Conservation (phyloP, 2,113 vertebrate genomes). For the Baryphthengus martii region DNA sequence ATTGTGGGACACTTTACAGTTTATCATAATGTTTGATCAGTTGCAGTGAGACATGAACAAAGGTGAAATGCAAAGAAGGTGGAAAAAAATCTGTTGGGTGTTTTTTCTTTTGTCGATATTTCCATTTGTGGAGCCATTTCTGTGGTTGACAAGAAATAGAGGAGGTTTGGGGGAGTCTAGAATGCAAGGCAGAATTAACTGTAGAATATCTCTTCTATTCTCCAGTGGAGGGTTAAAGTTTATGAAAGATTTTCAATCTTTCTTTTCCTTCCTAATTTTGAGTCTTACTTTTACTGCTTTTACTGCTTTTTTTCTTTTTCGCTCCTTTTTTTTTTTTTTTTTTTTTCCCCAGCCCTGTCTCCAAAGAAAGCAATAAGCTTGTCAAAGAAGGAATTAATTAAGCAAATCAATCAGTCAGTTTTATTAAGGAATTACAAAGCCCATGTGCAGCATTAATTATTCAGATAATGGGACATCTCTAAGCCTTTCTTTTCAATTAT, state of each 20-base stretch:
- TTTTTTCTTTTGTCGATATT: not conserved
- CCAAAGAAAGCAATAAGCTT: conserved; percentile 77
- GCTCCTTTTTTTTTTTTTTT: not conserved
- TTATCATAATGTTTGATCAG: conserved; percentile 56
- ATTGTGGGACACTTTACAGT: not conserved
- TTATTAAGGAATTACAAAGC: conserved; percentile 85
- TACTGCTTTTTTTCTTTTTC: not conserved
- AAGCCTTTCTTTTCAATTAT: conserved; percentile 82
- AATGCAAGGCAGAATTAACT: not conserved
- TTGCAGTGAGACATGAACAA: conserved; percentile 5
- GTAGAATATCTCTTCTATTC: not conserved
- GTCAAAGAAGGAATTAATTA: conserved; percentile 84
- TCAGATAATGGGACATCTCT: conserved; percentile 83
- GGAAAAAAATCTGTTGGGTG: not conserved
- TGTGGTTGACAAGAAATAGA: not conserved
- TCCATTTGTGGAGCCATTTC: conserved; percentile 19
- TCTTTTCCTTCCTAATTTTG: conserved; percentile 48
- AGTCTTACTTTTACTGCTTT: conserved; percentile 15
- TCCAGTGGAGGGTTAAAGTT: conserved; percentile 48
- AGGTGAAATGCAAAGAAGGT: not conserved
- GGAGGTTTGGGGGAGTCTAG: not conserved
- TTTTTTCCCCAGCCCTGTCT: conserved; percentile 26
- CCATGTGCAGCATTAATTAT: conserved; percentile 83
- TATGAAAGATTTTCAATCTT: conserved; percentile 75
- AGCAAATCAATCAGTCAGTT: conserved; percentile 85